Base-by-base conservation (phyloP, 1,140 invertebrate species). In the Neotoxoptera formosana region DNA sequence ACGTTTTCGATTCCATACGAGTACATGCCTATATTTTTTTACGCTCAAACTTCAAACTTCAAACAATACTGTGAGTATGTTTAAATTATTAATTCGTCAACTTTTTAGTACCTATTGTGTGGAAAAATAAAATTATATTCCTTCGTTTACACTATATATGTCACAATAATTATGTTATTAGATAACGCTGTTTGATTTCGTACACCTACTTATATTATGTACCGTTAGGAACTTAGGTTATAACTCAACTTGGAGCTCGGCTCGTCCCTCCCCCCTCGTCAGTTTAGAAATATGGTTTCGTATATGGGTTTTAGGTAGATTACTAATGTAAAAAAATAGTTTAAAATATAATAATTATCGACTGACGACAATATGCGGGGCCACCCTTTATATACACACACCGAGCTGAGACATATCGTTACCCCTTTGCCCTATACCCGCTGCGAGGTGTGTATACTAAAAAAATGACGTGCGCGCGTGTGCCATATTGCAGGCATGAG, bases 401-500 rank as follows among this genome's bases (percentile, higher is more conserved):
- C 30, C 60, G 7, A 67, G 0, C 11, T 14, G 60, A 67, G 30
- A 20, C 21, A 67, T 6, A n/a, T 25, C 1, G 7, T 11, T 0
- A 4, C 60, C 9, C 25, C 60, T 67, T 30, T 67, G 60, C 3
- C n/a, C n/a, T n/a, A n/a, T 76, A 1, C n/a, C 60, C 6, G 11
- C 7, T 7, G 17, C 11, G n/a, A 34, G 11, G 60, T n/a, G n/a
- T 76, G 17, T 76, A n/a, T n/a, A n/a, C n/a, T n/a, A n/a, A n/a
- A 76, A 76, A 76, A n/a, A n/a, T 34, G 30, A 76, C 30, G 60
- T 30, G 9, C 30, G 14, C 17, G 60, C n/a, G 14, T 76, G 25
- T 60, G 60, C 11, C 30, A 76, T n/a, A 30, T 53, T 36, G 34
- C 30, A 91, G 90, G 90, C 2, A 91, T 93, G 91, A 86, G 25